Conservation (phyloP, 2,113 vertebrate genomes). For the Thinocorus orbignyianus region DNA sequence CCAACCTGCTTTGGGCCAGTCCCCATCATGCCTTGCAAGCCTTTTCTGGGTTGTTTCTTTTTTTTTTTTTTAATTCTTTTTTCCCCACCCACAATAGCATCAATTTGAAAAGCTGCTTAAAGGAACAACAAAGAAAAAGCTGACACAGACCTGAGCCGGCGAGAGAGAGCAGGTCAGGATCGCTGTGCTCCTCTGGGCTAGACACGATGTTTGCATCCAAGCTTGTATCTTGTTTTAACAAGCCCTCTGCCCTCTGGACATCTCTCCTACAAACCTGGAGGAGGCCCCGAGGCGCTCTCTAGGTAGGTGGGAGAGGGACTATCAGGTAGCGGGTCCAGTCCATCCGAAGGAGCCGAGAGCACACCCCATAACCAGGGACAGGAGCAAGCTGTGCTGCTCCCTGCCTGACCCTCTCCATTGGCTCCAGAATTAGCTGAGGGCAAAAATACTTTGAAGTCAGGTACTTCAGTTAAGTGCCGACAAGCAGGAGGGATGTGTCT, state of each 20-base stretch:
- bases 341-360: background rate
- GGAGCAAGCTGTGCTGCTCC: background rate
- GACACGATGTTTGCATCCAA: background rate
- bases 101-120: constrained; percentile 50
- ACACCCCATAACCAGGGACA: background rate
- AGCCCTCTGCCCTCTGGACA: background rate
- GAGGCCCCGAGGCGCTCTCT: rapidly evolving
- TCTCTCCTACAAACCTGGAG: background rate
- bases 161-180: constrained; percentile 22
- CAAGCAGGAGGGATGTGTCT: background rate
- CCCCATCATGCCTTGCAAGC: background rate
- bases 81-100: background rate
- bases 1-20: background rate
- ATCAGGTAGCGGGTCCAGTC: background rate
- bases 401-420: background rate
- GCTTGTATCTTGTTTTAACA: background rate
- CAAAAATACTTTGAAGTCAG: background rate
- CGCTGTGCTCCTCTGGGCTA: background rate
- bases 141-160: constrained; percentile 26
- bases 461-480: background rate
- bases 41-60: background rate
- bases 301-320: background rate
- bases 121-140: constrained; percentile 66
- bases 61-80: background rate
- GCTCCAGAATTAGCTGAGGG: background rate